Conservation (phyloP, 2,113 vertebrate genomes). For the Thermophis baileyi region DNA sequence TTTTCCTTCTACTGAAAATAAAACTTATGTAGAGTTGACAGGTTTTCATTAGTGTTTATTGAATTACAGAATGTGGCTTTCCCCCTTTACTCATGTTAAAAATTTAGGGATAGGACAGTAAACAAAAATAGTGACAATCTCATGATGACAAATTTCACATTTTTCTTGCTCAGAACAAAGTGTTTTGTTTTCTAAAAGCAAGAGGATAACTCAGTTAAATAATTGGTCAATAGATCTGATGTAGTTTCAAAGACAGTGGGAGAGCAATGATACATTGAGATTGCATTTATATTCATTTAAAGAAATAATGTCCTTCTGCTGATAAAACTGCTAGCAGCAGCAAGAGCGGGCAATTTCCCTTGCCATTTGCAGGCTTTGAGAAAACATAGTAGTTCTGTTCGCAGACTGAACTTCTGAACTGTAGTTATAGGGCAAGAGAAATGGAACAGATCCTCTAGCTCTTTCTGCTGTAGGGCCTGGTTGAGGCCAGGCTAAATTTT, state of each 20-base stretch:
- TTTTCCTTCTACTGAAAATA: not conserved
- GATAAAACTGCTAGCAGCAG: not conserved
- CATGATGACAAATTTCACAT: not conserved
- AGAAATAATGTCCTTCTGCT: not conserved
- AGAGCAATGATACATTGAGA: not conserved
- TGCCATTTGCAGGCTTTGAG: not conserved
- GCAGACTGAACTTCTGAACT: not conserved
- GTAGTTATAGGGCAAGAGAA: not conserved
- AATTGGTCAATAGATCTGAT: not conserved
- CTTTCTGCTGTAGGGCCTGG: not conserved
- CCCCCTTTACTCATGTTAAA: not conserved
- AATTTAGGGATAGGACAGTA: not conserved
- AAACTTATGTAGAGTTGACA: not conserved
- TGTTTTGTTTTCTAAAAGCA: not conserved
- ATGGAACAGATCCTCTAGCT: not conserved
- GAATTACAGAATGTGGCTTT: not conserved
- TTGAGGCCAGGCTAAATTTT: not conserved
- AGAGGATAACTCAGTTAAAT: not conserved
- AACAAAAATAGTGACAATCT: not conserved
- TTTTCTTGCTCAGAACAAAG: not conserved
- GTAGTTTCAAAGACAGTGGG: not conserved
- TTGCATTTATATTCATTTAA: not conserved
- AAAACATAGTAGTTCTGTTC: not conserved
- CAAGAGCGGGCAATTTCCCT: not conserved
- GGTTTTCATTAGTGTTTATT: not conserved